Evolutionary conservation across 2,113 vertebrate genomes (phyloP), one percentile per base, ranked within the genome.

Genomic region (Hydropotes inermis): DNA sequence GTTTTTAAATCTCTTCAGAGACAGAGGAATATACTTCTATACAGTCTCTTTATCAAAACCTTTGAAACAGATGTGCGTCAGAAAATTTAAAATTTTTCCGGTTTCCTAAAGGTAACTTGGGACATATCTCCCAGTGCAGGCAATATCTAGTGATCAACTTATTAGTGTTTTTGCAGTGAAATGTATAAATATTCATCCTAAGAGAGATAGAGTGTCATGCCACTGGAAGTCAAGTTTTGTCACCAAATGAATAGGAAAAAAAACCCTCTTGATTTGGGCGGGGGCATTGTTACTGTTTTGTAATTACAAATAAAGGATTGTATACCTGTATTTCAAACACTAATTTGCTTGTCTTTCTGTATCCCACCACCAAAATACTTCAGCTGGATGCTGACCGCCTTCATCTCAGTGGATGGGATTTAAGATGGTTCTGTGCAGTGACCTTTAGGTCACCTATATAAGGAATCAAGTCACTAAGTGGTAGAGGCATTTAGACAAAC

Each of bases 401-500:
- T 64, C 61, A 57, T 81, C 39, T 70, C 61, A 27, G 12, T 57
- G 64, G 83, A 70, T 2, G 33, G 45, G n/a, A 19, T 67, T 27
- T 6, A 36, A 70, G 93, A 27, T 78, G n/a, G 27, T 13, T 91
- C 70, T 95, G 39, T 21, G 43, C 7, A 1, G 47, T 95, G 95
- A 97, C 96, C 90, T 89, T 50, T 25, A n/a, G 89, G 52, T 47
- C 58, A 95, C 89, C 85, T 88, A 0, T 16, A 45, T n/a, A 47
- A 84, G 92, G 25, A 94, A 87, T 47, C 47, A 10, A 76, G 92
- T 81, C 67, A n/a, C 76, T 87, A 94, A 82, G 54, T 61, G 43
- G 89, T 16, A 76, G 33, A 93, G 70, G 67, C 28, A 33, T 78
- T 96, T 76, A 92, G 95, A 96, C 74, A 95, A 91, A 97, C 61